Evolutionary conservation across 2,888 invertebrate species (phyloP), one percentile per base, ranked within the genome.

Genomic region (Mesorhabditis sp.): DNA sequence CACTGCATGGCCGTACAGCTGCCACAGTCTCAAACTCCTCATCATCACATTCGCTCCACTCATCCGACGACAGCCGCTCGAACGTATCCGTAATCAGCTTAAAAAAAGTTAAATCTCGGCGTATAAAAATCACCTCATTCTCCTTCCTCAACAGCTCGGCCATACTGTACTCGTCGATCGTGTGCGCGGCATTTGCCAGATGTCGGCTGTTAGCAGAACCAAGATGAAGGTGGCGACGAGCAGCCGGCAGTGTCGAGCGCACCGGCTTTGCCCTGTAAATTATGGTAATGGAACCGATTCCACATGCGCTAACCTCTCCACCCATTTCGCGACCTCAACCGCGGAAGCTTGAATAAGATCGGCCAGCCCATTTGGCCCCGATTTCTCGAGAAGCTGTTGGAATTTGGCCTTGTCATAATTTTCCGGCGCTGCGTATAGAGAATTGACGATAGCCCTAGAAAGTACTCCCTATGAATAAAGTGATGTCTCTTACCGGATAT

Each of bases 21-120:
- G 6, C 41, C 13, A n/a, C 67, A 13, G 7, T 44, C 44, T 44
- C 70, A n/a, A 62, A 58, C 6, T 65, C 71, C n/a, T 68, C 68
- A 5, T 70, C 70, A 44, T 62, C 72, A 5, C 62, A 70, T 6
- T 44, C 43, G 45, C 69, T 6, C 4, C 62, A 73, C 5, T 72
- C 72, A 41, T 74, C 74, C 6, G 72, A 50, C n/a, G 58, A 74
- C 68, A 77, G 74, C 45, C 75, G 66, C 62, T 77, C 77, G 65
- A 77, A 77, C n/a, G 68, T 66, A 45, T 77, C 77, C 5, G 63
- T 7, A 6, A 15, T 15, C 6, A 62, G 28, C 63, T 62, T 6
- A 7, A 28, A 62, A 15, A 62, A 15, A 62, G 58, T 50, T 50
- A 50, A n/a, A n/a, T 50, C n/a, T 13, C n/a, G 58, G 58, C 58